A percentile compares a stretch with the other conserved stretches of the same genome.
These are phyloP conservation scores for Pipistrellus kuhlii DNA, from an alignment of 2,797 vertebrate species.

Conservation along the genomic window DNA sequence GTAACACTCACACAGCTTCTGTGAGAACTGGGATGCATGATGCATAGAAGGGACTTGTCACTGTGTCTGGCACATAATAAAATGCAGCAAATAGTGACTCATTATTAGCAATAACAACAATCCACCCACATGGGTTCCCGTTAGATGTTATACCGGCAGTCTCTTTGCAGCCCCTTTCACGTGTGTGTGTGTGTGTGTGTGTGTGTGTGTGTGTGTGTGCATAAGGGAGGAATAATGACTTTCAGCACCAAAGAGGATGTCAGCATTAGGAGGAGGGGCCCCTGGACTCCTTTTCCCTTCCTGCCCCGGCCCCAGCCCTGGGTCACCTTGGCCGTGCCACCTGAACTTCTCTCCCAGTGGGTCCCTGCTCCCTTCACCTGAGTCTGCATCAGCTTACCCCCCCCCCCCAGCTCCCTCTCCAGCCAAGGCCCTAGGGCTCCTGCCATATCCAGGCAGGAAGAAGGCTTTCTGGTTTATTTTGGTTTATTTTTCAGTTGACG, in stretches of 20 bases:
- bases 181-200: neutral
- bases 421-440: neutral
- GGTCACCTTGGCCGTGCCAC: neutral
- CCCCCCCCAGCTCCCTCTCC: neutral
- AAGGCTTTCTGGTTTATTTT: constrained; percentile 60
- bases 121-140: neutral
- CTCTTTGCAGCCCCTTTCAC: neutral
- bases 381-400: neutral
- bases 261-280: neutral
- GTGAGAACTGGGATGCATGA: neutral
- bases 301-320: neutral
- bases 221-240: neutral
- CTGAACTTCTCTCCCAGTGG: neutral
- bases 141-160: neutral
- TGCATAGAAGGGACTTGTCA: neutral
- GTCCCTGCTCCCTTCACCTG: neutral
- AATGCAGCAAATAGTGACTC: neutral
- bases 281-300: too few relatives aligned
- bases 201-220: neutral
- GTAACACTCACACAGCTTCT: neutral
- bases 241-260: neutral
- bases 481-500: constrained; percentile 72
- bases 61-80: neutral
- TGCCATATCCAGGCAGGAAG: constrained; percentile 65
- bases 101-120: neutral